Base-by-base conservation (phyloP, 30 jellyfish, hydroid and myxozoan species). In the Hydractinia echinata region DNA sequence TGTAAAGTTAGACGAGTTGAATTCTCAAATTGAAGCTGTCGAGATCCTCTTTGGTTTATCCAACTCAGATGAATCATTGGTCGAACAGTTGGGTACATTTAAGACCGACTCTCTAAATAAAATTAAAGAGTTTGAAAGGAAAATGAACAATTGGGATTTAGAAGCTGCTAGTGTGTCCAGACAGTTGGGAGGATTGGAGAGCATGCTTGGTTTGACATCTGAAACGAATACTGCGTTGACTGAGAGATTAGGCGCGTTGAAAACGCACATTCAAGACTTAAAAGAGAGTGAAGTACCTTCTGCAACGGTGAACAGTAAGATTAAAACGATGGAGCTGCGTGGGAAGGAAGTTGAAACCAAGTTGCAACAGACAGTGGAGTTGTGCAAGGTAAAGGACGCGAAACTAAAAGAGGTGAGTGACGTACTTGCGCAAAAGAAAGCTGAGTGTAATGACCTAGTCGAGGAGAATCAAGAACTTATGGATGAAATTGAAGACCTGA, bases 391-490 rank as follows among this genome's bases (percentile, higher is more conserved):
- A 4, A 13, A 66, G 61, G 80, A 73, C 14, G 54, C 53, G 7
- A 90, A 87, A 49, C 61, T 76, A 79, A 14, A 54, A 21, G 30
- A 61, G 5, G 13, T 87, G 11, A 53, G 62, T n/a, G 66, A 77
- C 15, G 55, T 18, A 55, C 9, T 84, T 19, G 81, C 68, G 6
- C 53, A 73, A 6, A 79, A 73, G 69, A 69, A 72, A 19, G 60
- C 44, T 7, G 78, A 66, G 5, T 54, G 79, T 53, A 84, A 48
- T n/a, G 72, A 80, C 48, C 61, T 79, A 44, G 21, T 44, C n/a
- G 79, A 76, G 21, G 97, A 89, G 62, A 89, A 74, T 30, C 82
- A 52, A 49, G 53, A 51, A 14, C 67, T 82, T 58, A 84, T 73
- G 68, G 30, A 30, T 66, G 81, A 76, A 20, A 6, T 73, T 11